Base-by-base conservation (phyloP, 2,888 invertebrate species). In the Machimus atricapillus region DNA sequence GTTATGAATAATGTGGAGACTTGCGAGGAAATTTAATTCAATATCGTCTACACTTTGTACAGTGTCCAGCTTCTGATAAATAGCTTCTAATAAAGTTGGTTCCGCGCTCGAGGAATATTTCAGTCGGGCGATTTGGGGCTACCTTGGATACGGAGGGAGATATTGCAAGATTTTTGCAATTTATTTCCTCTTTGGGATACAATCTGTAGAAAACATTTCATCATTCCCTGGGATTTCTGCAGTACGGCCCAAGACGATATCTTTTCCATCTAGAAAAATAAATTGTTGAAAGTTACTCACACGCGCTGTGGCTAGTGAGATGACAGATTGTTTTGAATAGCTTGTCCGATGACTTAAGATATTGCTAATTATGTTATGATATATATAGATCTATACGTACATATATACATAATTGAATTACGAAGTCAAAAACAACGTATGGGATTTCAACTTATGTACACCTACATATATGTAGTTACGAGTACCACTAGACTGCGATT, bases 1-100 rank as follows among this genome's bases (percentile, higher is more conserved):
- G 82, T 82, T 66, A 82, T 82, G 82, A 82, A 82, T 82, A 82
- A 82, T 82, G 58, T 31, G 56, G 56, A 66, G 66, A 82, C 82
- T 82, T 82, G 56, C 14, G 82, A 31, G 40, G 82, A 82, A 76
- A 76, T 76, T 76, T 34, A 37, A 34, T 82, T 82, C 58, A 82
- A 82, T 66, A 82, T 82, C 66, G 46, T 37, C 52, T 78, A 37
- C 23, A 78, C 34, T 58, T 82, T 56, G 56, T 81, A 78, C 43
- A 43, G 19, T 78, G 81, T 52, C 81, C 27, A 81, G 81, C 14
- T 78, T 23, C 31, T 81, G 81, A 81, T 43, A 81, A 43, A 56
- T 81, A 43, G 81, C 78, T 14, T 46, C 43, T 78, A 78, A 78
- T 78, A 78, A 78, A 78, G 27, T 43, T 37, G 4, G 40, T 23